Conservation (phyloP, 2,797 vertebrate species). For the Hylomyscus alleni region DNA sequence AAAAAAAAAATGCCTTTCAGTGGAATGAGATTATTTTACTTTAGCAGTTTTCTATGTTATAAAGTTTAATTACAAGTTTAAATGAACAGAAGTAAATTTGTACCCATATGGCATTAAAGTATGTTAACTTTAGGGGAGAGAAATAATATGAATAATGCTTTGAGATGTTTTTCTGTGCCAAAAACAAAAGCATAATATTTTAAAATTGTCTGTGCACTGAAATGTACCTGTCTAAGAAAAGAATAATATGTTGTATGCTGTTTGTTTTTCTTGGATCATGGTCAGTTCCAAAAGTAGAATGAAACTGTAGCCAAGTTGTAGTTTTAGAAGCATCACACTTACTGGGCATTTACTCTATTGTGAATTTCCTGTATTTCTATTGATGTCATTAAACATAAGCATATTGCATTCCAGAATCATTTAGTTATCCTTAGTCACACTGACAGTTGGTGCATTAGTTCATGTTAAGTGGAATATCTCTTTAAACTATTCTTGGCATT, state of each 20-base stretch:
- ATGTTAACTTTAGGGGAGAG: slow-evolving; percentile 85
- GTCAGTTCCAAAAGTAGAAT: slow-evolving; percentile 78
- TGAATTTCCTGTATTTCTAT: slow-evolving; percentile 93
- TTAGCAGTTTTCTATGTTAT: slow-evolving; percentile 86
- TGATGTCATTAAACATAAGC: slow-evolving; percentile 94
- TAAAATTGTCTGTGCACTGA: slow-evolving; percentile 80
- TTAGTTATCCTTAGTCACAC: slow-evolving; percentile 91
- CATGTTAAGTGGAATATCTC: slow-evolving; percentile 85
- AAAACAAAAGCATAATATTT: slow-evolving; percentile 84
- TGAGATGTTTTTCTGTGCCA: slow-evolving; percentile 84
- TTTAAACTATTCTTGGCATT: slow-evolving; percentile 87
- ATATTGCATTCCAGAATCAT: slow-evolving; percentile 91
- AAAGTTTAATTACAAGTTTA: slow-evolving; percentile 87
- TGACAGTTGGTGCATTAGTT: slow-evolving; percentile 94
- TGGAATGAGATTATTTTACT: slow-evolving; percentile 86
- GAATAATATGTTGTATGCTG: slow-evolving; percentile 76
- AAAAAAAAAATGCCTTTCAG: slow-evolving; percentile 77
- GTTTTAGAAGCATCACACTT: slow-evolving; percentile 89
- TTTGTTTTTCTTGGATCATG: slow-evolving; percentile 71
- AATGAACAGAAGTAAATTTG: slow-evolving; percentile 87
- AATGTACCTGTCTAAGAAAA: slow-evolving; percentile 82
- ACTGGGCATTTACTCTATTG: slow-evolving; percentile 90
- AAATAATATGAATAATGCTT: slow-evolving; percentile 87
- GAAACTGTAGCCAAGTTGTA: slow-evolving; percentile 73
- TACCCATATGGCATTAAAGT: slow-evolving; percentile 86